Evolutionary conservation across 2,888 invertebrate species (phyloP).

Genomic region (Cactoblastis cactorum): DNA sequence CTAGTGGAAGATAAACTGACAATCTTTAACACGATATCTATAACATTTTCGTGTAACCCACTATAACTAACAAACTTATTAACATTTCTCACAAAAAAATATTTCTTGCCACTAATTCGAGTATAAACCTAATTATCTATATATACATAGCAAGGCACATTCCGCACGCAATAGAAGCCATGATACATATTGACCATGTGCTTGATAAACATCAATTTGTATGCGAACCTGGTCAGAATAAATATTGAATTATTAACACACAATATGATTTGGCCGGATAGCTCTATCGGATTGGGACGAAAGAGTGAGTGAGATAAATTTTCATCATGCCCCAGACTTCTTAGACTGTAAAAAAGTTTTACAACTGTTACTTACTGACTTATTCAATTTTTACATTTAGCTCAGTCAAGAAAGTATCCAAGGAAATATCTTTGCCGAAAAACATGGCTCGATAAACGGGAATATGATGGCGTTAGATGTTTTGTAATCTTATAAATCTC

Average conservation of each 20-base stretch:
- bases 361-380: too few relatives aligned
- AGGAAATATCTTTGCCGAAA: too few relatives aligned
- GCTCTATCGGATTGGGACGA: neutral
- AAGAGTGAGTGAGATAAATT: too few relatives aligned
- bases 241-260: slow-evolving; percentile 14
- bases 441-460: too few relatives aligned
- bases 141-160: slow-evolving; percentile 79
- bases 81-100: slow-evolving; percentile 76
- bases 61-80: slow-evolving; percentile 60
- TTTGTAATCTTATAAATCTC: too few relatives aligned
- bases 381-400: too few relatives aligned
- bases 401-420: too few relatives aligned
- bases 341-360: too few relatives aligned
- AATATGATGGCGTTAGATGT: too few relatives aligned
- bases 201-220: slow-evolving; percentile 70
- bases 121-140: slow-evolving; percentile 72
- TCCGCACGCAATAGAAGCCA: slow-evolving; percentile 77
- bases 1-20: slow-evolving; percentile 79
- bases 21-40: slow-evolving; percentile 76
- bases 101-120: slow-evolving; percentile 78
- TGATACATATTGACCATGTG: slow-evolving; percentile 65
- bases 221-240: slow-evolving; percentile 45
- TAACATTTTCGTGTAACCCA: slow-evolving; percentile 59
- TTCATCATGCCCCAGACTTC: too few relatives aligned
- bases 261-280: neutral